These are phyloP conservation scores for Cephalopachus bancanus DNA, from an alignment of 2,797 vertebrate species.

Conservation along the genomic window DNA sequence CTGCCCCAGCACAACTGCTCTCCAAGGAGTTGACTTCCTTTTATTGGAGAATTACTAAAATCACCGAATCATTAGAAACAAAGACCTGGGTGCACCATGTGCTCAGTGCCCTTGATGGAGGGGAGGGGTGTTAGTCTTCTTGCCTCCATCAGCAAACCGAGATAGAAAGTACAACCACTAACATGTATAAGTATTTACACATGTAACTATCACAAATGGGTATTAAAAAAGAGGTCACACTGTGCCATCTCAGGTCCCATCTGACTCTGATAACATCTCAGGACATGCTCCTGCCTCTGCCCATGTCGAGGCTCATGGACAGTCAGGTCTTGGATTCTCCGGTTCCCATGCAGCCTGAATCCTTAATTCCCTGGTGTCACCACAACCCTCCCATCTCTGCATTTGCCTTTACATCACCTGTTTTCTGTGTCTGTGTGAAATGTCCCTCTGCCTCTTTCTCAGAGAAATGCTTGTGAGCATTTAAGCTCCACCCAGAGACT, in stretches of 20 bases:
- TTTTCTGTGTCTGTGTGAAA: not conserved
- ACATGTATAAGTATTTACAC: not conserved
- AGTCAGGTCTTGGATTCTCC: not conserved
- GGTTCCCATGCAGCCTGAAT: not conserved
- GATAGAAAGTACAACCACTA: not conserved
- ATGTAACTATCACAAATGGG: not conserved
- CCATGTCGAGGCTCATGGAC: not conserved
- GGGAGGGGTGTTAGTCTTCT: not conserved
- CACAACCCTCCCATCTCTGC: not conserved
- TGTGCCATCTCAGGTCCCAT: not conserved
- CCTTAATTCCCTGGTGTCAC: not conserved
- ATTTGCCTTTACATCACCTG: not conserved
- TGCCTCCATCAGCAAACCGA: not conserved
- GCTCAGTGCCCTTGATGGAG: not conserved
- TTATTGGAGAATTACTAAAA: not conserved
- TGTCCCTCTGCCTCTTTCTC: not conserved
- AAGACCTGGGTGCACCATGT: not conserved
- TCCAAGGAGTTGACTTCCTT: not conserved
- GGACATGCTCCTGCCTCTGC: not conserved
- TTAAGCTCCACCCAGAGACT: not conserved
- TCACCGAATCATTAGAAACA: not conserved
- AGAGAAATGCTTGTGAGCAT: not conserved
- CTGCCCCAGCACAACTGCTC: not conserved
- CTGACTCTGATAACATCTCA: not conserved
- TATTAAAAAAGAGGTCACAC: not conserved